Conservation (phyloP, 2,888 invertebrate genomes). For the Nematopogon swammerdamellus region DNA sequence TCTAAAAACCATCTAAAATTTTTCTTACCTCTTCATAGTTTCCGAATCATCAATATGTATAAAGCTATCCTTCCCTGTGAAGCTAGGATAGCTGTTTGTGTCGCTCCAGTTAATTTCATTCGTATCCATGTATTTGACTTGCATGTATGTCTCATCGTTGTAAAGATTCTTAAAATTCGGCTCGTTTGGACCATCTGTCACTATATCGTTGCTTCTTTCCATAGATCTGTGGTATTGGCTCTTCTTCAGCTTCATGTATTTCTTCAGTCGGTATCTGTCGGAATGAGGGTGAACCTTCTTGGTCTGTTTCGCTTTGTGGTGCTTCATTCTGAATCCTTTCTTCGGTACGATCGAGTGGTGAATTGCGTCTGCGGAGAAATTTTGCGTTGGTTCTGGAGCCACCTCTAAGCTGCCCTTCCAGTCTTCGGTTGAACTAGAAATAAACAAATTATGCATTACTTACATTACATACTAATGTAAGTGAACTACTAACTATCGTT, state of each 20-base stretch:
- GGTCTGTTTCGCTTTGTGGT: constrained; percentile 23
- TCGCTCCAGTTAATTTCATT: constrained; percentile 45
- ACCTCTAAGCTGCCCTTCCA: constrained; percentile 31
- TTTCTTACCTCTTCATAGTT: constrained; percentile 71
- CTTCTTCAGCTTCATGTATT: constrained; percentile 12
- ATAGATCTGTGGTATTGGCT: background rate
- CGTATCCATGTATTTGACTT: constrained; percentile 42
- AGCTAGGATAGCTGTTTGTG: constrained; percentile 63
- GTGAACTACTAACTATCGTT: no score
- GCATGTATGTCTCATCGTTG: constrained; percentile 44
- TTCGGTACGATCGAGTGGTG: constrained; percentile 39
- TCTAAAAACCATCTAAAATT: no score
- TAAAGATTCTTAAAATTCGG: constrained; percentile 15
- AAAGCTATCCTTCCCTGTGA: constrained; percentile 80
- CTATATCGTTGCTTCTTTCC: constrained; percentile 27
- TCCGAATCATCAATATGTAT: constrained; percentile 85
- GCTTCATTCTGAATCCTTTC: constrained; percentile 36
- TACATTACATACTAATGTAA: no score
- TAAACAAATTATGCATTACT: background rate
- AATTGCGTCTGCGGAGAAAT: constrained; percentile 26
- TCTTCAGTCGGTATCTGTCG: constrained; percentile 27
- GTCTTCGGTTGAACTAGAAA: constrained; percentile 23
- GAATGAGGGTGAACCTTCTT: constrained; percentile 26
- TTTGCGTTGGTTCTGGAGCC: constrained; percentile 24
- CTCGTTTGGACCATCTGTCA: constrained; percentile 22